Evolutionary conservation across 37 sponge, comb jelly and placozoan genomes (phyloP), one percentile per base, ranked within the genome.

Genomic region (Ianthella basta): DNA sequence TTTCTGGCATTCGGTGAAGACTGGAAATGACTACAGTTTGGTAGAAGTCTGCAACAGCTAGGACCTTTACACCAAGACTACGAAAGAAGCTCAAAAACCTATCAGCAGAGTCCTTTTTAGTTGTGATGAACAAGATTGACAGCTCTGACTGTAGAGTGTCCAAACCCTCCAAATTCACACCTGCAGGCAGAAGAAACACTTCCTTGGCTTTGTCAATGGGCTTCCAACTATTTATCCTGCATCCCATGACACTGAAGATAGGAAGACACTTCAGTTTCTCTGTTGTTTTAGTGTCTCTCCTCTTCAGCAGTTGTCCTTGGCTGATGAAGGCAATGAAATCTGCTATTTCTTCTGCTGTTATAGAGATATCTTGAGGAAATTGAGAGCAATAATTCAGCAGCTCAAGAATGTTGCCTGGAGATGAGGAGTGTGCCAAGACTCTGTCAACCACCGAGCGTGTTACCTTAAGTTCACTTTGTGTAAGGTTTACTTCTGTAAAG

Each of bases 231-330:
- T 40, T 15, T 8, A 5, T 23, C n/a, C n/a, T 40, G 54, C 24
- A 24, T 75, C 78, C 78, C 20, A 75, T 50, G n/a, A 75, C 4
- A 23, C 53, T 75, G 78, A 39, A 75, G 4, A 75, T 32, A n/a
- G 78, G 78, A 39, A 75, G 78, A 16, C 25, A 23, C 53, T 75
- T 75, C 78, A 75, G 4, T 44, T 16, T 10, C 4, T 36, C 54
- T 36, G 40, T 24, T 41, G 34, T 18, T 13, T 13, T 2, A 69
- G 27, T 29, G 19, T n/a, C 35, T 16, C 2, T 30, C 34, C 34
- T 69, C 27, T 4, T 18, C 4, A 69, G 70, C 29, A n/a, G 18
- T 30, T n/a, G 18, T 34, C 32, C 19, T 18, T 30, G 29, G 33
- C 70, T 29, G 70, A 69, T 69, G 70, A 34, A 69, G 70, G 18